Evolutionary conservation across 2,888 invertebrate genomes (phyloP), one percentile per base, ranked within the genome.

Genomic region (Napeogenes sylphis): DNA sequence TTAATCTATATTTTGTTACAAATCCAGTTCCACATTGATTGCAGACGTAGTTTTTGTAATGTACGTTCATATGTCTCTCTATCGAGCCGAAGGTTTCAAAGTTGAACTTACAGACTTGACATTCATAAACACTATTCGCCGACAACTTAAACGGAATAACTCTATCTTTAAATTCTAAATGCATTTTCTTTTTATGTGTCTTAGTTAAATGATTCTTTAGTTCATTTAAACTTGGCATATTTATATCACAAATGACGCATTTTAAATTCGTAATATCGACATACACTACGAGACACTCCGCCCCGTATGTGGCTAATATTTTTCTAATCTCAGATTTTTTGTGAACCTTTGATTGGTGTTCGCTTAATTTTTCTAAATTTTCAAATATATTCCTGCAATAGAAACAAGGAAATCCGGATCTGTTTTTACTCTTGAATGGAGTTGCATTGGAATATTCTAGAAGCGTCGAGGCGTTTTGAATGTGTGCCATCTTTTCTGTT

Each of bases 41-140:
- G 61, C 88, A 89, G 0, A 88, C 81, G 32, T 83, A 86, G 21
- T 88, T 88, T 35, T 86, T 80, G 62, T 78, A 90, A 65, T 90
- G 89, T 0, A 82, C 79, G 4, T 89, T 89, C 90, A 90, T 90
- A 64, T 90, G 89, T 0, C 86, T 61, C 42, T 89, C 89, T 1
- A 87, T 84, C 0, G 89, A 81, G 0, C 88, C 88, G 58, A 88
- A 89, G 0, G 88, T 88, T 63, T 88, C 87, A 46, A 85, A 89
- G 8, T 69, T 79, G 21, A 82, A 83, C 0, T 81, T 83, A 6
- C 89, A 89, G 0, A 85, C 66, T 67, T 85, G 84, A 46, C 90
- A 90, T 8, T 84, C 81, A 6, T 75, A 83, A 0, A 79, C 72
- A 4, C 78, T 79, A 0, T 71, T 71, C 1, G 73, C 67, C 0